Evolutionary conservation across 2,888 invertebrate genomes (phyloP), one percentile per base, ranked within the genome.

Genomic region (Idaea biselata): DNA sequence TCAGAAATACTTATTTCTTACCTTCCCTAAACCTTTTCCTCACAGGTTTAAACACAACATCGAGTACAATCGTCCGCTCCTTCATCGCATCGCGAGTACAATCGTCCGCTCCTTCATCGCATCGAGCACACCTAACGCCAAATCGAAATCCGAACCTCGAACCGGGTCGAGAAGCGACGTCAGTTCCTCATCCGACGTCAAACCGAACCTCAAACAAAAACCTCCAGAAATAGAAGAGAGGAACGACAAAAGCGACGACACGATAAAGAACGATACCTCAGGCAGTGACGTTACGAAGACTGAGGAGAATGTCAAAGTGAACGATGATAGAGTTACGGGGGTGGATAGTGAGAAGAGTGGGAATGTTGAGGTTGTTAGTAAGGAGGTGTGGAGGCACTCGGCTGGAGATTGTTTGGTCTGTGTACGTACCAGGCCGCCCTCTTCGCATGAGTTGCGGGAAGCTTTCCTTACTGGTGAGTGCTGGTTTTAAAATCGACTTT

Each of bases 381-480:
- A 33, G 60, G 63, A 63, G 58, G 68, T 62, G 58, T 90, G 91
- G 87, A 75, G 82, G 16, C 93, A 93, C 65, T 76, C 79, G 16
- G 68, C 83, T 1, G 77, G 77, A 5, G 86, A 87, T 55, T 93
- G 93, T 57, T 66, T 93, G 62, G 88, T 87, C 7, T 93, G 93
- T 64, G 88, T 86, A 3, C 81, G 87, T 6, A 86, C 89, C 0
- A 72, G 89, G 1, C 91, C 92, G 60, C 89, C 86, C 0, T 89
- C 90, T 1, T 84, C 88, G 8, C 88, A 91, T 59, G 90, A 93
- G 69, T 73, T 93, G 59, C 82, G 93, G 1, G 91, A 93, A 69
- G 92, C 91, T 0, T 93, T 93, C 74, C 93, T 93, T 72, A 86
- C 91, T 64, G 91, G 92, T 91, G 7, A 66, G 65, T 58, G 14